These are phyloP conservation scores for Ligdia adustata DNA, from an alignment of 2,888 invertebrate genomes.

Conservation along the genomic window DNA sequence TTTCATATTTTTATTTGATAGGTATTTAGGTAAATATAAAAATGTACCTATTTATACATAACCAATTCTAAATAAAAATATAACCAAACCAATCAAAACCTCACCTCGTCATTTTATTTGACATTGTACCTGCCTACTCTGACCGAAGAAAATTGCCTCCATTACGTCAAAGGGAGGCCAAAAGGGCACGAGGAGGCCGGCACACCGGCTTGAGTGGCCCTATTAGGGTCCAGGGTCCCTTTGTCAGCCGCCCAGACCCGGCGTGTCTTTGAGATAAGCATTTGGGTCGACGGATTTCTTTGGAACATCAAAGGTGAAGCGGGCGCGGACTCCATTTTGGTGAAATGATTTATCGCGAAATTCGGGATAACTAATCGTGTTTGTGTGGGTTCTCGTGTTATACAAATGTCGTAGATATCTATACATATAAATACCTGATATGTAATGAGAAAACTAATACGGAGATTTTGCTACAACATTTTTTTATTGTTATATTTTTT, in stretches of 20 bases:
- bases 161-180: constrained; percentile 68
- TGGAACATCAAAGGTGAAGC: constrained; percentile 66
- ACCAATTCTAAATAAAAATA: neutral
- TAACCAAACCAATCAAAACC: constrained; percentile 18
- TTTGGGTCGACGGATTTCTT: constrained; percentile 64
- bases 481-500: too few species aligned
- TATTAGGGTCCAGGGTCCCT: constrained; percentile 75
- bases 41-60: neutral
- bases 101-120: constrained; percentile 27
- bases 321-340: constrained; percentile 40
- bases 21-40: neutral
- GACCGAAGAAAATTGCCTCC: constrained; percentile 66
- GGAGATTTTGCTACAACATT: too few species aligned
- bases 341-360: constrained; percentile 32
- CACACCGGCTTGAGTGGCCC: constrained; percentile 64
- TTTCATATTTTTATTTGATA: neutral
- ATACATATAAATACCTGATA: too few species aligned
- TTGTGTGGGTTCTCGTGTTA: too few species aligned
- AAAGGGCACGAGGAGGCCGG: constrained; percentile 57
- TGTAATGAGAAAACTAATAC: too few species aligned
- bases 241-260: constrained; percentile 62
- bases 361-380: too few species aligned
- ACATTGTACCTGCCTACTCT: constrained; percentile 53
- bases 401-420: too few species aligned
- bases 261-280: constrained; percentile 80